Conservation (phyloP, 2,888 invertebrate species). For the Trachelus stipa region DNA sequence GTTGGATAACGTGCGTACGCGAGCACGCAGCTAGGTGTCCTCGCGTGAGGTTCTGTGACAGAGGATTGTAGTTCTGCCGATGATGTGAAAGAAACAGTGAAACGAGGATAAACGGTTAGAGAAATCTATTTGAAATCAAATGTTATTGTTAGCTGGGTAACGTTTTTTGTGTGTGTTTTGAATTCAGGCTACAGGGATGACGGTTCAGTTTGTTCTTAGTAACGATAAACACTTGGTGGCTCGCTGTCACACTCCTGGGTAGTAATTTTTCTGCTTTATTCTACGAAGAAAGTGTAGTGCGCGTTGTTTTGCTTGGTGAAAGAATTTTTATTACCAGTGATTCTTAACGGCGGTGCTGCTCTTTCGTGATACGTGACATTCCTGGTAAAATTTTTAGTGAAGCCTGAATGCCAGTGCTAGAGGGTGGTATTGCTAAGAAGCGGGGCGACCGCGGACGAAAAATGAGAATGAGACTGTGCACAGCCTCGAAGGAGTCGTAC, state of each 20-base stretch:
- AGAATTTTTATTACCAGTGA: neutral
- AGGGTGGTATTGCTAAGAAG: conserved; percentile 57
- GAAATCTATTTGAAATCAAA: neutral
- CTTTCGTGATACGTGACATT: neutral
- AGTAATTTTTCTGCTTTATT: neutral
- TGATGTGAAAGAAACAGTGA: neutral
- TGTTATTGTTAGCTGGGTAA: neutral
- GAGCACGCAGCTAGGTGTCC: neutral
- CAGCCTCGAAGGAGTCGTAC: conserved; percentile 64
- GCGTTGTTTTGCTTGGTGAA: neutral
- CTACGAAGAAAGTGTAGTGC: neutral
- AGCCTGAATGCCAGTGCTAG: conserved; percentile 60
- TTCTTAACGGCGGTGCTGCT: neutral
- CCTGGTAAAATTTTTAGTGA: neutral
- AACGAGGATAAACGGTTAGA: neutral
- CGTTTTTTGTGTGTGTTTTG: neutral
- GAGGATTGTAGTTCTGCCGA: neutral
- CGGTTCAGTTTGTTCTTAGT: neutral
- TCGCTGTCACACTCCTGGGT: neutral
- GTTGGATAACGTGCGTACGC: neutral
- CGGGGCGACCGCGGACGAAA: conserved; percentile 44
- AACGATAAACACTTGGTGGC: neutral
- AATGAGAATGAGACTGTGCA: conserved; percentile 64
- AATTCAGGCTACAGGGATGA: neutral
- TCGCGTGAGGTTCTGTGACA: neutral